Conservation (phyloP, 2,797 vertebrate species). For the Mycteria americana region DNA sequence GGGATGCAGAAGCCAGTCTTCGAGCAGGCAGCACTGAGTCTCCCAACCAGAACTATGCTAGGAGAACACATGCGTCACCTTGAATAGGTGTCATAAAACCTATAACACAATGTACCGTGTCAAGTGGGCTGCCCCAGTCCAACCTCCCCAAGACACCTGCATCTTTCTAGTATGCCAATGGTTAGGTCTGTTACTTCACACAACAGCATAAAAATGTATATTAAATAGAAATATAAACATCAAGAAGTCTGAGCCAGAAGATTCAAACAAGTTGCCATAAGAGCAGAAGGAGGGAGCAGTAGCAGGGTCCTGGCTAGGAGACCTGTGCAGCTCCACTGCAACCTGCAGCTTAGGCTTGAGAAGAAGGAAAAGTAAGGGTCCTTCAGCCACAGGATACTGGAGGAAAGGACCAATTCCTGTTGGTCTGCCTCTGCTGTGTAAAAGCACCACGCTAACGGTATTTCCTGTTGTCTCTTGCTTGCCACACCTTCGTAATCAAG, state of each 20-base stretch:
- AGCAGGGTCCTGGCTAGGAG: background rate
- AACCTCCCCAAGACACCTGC: background rate
- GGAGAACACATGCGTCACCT: background rate
- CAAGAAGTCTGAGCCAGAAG: background rate
- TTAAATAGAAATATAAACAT: background rate
- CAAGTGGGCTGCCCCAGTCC: background rate
- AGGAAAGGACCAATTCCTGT: background rate
- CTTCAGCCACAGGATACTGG: background rate
- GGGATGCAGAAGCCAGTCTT: background rate
- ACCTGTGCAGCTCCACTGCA: background rate
- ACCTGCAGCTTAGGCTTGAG: background rate
- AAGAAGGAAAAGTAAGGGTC: background rate
- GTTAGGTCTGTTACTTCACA: background rate
- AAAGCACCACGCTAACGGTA: background rate
- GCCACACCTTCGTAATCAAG: background rate
- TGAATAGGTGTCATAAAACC: background rate
- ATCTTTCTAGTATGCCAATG: background rate
- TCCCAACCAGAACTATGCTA: background rate
- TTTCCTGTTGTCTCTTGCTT: background rate
- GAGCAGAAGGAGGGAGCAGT: background rate
- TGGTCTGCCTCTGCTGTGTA: background rate
- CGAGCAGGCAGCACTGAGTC: background rate
- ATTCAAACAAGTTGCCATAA: background rate
- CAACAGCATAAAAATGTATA: background rate
- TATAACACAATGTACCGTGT: background rate